Conservation (phyloP, 35 echinoderm and acorn worm species). For the Patiria miniata region DNA sequence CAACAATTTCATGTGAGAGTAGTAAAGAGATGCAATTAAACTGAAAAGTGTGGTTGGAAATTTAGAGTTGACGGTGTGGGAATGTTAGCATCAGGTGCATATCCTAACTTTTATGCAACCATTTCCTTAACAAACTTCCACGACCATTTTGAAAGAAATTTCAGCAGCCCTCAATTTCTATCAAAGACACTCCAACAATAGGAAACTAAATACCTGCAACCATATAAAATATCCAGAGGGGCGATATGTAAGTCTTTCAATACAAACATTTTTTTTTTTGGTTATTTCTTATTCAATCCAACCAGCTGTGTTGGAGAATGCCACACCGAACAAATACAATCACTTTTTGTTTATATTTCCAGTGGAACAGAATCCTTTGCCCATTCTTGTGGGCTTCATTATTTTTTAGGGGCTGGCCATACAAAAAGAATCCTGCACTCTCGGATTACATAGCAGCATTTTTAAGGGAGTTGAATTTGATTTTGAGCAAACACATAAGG, state of each 20-base stretch:
- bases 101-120: too few relatives aligned
- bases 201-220: conserved; percentile 23
- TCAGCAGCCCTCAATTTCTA: background rate
- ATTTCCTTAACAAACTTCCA: too few relatives aligned
- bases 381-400: conserved; percentile 21
- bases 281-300: conserved; percentile 25
- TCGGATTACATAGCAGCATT: conserved; percentile 20
- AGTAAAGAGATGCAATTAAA: too few relatives aligned
- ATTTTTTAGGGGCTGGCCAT: conserved; percentile 23
- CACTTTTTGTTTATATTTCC: conserved; percentile 29
- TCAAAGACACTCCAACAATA: conserved; percentile 10
- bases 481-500: conserved; percentile 25
- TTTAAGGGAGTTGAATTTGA: conserved; percentile 20
- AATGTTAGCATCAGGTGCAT: too few relatives aligned
- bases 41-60: too few relatives aligned
- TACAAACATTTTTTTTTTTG: conserved; percentile 29
- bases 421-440: conserved; percentile 18
- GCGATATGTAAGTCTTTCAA: conserved; percentile 31
- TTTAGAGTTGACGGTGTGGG: too few relatives aligned
- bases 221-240: conserved; percentile 28
- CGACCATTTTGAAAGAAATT: too few relatives aligned
- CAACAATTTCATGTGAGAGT: too few relatives aligned
- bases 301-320: conserved; percentile 11
- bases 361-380: conserved; percentile 24
- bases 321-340: conserved; percentile 33